phyloP scores from a whole-genome alignment of 2,888 invertebrate genomes.

The Nysson spinosus region DNA sequence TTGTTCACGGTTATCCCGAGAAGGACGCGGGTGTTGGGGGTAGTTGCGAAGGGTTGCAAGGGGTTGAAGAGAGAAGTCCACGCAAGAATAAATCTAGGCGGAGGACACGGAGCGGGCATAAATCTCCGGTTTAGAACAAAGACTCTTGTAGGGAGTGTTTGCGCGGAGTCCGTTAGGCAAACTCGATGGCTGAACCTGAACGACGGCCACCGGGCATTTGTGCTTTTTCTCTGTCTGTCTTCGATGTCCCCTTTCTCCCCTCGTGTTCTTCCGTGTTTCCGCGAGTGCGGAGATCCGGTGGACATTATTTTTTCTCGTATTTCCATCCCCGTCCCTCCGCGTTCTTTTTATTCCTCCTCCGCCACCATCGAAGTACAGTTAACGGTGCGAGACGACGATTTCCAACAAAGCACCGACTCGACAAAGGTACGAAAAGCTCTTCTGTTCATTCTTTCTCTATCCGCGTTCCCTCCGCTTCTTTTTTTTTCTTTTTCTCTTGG shows the following conservation, averaged over 20 bases:
- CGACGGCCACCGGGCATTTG: conserved; percentile 42
- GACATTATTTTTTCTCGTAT: conserved; percentile 22
- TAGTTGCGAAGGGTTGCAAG: no score
- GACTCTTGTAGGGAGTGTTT: conserved; percentile 50
- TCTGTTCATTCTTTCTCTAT: conserved; percentile 14
- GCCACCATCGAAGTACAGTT: conserved; percentile 22
- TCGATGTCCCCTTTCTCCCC: background rate
- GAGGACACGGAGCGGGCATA: conserved; percentile 50
- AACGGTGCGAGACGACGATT: conserved; percentile 47
- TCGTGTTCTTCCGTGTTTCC: conserved; percentile 13
- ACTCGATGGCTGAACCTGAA: conserved; percentile 50
- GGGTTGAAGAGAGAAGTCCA: background rate
- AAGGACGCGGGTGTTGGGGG: no score
- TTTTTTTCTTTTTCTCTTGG: no score
- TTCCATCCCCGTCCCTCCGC: background rate
- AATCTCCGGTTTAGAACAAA: conserved; percentile 58
- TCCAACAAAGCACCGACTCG: conserved; percentile 28
- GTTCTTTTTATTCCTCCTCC: background rate
- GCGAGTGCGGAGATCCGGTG: conserved; percentile 9
- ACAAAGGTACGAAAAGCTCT: conserved; percentile 33
- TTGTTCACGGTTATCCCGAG: conserved; percentile 19
- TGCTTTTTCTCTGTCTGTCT: conserved; percentile 24
- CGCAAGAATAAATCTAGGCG: conserved; percentile 46
- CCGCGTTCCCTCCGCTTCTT: background rate
- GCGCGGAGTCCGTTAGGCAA: conserved; percentile 55